Conservation (phyloP, 1,140 invertebrate genomes). For the Bombyx mandarina region DNA sequence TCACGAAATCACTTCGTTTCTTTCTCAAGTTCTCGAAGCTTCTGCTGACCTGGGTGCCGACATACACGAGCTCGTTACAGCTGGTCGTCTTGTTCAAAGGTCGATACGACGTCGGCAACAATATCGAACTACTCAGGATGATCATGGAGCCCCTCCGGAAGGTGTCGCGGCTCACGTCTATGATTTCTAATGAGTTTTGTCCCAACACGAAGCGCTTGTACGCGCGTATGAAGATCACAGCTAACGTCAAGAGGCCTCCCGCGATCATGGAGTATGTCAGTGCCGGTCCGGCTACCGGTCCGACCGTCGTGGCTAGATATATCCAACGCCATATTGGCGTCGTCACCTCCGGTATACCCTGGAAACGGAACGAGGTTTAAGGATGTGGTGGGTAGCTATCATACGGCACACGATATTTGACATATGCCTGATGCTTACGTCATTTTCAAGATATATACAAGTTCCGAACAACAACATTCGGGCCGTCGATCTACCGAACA, state of each 20-base stretch:
- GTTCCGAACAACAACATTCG: too few relatives aligned
- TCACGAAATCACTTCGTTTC: slow-evolving; percentile 45
- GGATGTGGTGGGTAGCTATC: too few relatives aligned
- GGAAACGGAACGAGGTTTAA: slow-evolving; percentile 10
- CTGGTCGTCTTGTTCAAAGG: slow-evolving; percentile 1
- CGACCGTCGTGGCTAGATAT: slow-evolving; percentile 82
- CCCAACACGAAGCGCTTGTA: slow-evolving; percentile 84
- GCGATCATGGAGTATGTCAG: slow-evolving; percentile 81
- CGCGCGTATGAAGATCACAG: slow-evolving; percentile 77
- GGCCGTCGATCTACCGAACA: too few relatives aligned
- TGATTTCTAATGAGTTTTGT: slow-evolving; percentile 78
- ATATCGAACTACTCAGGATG: slow-evolving; percentile 77
- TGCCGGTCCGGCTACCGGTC: slow-evolving; percentile 77
- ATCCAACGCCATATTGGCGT: slow-evolving; percentile 82
- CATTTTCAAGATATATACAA: too few relatives aligned
- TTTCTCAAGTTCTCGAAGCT: slow-evolving; percentile 47
- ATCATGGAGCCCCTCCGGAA: slow-evolving; percentile 80
- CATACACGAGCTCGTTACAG: slow-evolving; percentile 27
- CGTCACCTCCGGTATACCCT: slow-evolving; percentile 86
- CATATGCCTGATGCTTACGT: too few relatives aligned
- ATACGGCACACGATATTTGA: too few relatives aligned
- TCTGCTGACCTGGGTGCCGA: slow-evolving; percentile 28
- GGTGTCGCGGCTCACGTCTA: slow-evolving; percentile 81
- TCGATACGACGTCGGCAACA: slow-evolving; percentile 55
- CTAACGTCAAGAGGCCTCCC: slow-evolving; percentile 75